Conservation (phyloP, 1,140 invertebrate genomes). For the Dendrolimus punctatus region DNA sequence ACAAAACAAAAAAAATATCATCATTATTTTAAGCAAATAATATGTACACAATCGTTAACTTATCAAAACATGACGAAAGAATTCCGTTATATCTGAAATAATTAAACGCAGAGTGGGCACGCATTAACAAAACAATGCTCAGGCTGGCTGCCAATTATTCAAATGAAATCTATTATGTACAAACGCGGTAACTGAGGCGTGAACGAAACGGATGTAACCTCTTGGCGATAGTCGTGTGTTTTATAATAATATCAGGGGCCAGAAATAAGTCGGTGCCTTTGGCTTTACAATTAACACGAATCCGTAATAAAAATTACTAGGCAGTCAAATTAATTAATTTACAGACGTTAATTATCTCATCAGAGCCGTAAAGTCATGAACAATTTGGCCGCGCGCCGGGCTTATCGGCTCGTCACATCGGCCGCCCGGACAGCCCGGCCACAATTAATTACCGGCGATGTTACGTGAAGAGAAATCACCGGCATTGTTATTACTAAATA, state of each 20-base stretch:
- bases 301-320: slow-evolving; percentile 47
- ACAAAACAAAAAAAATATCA: no score
- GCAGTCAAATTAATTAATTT: slow-evolving; percentile 51
- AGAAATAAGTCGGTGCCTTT: slow-evolving; percentile 28
- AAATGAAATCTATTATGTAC: slow-evolving; percentile 5
- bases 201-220: not conserved
- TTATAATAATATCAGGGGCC: slow-evolving; percentile 1
- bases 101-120: no score
- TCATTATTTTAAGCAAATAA: no score
- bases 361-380: slow-evolving; percentile 37
- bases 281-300: slow-evolving; percentile 33
- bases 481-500: slow-evolving; percentile 43
- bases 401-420: slow-evolving; percentile 57
- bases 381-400: slow-evolving; percentile 28
- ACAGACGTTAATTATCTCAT: slow-evolving; percentile 62
- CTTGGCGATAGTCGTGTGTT: slow-evolving; percentile 3
- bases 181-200: slow-evolving; percentile 1
- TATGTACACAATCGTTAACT: no score
- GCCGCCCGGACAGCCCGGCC: slow-evolving; percentile 12
- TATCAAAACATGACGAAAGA: no score
- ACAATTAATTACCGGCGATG: slow-evolving; percentile 49
- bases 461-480: slow-evolving; percentile 56
- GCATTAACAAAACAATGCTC: no score
- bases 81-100: no score
- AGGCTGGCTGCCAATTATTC: no score